Evolutionary conservation across 2,113 vertebrate genomes (phyloP), one percentile per base, ranked within the genome.

Genomic region (Mormyrus lacerda): DNA sequence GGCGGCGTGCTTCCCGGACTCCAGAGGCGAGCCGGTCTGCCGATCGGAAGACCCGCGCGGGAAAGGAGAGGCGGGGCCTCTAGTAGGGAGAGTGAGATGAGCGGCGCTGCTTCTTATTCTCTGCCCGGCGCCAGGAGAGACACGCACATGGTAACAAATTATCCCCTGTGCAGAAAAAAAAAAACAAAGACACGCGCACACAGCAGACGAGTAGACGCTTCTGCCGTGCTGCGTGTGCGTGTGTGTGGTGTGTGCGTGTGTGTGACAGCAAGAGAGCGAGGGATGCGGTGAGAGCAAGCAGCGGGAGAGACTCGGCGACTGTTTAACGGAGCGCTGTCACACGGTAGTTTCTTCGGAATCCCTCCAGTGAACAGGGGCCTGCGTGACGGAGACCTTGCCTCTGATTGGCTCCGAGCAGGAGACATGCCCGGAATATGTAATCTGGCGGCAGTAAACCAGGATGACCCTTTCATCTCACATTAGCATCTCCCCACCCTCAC

Each of bases 331-430:
- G 94, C 95, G 93, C 95, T 95, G 94, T 96, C 96, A 96, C 95
- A 91, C 96, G 91, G 96, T 96, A 95, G 95, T 96, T 96, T 94
- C 96, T 94, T 95, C 93, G 97, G 97, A 97, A 97, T 97, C 97
- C 97, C 97, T 98, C 96, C 97, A 96, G 96, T 94, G 95, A 97
- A 95, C 95, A 94, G 91, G 94, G 92, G 93, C 91, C 94, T 94
- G 94, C 95, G 96, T 95, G 95, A 95, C 91, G 55, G 90, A 94
- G 95, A 92, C 92, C 95, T 94, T 88, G 88, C 88, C 94, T 89
- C 89, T 94, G 96, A 98, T 99, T 98, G 97, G 97, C 88, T 93
- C 93, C 48, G 87, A 76, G 88, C 90, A 76, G 93, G 92, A 92
- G 94, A 94, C 94, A 94, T 92, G 91, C 86, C 91, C 85, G 90